Conservation (phyloP, 2,113 vertebrate genomes). For the Microtus richardsoni region DNA sequence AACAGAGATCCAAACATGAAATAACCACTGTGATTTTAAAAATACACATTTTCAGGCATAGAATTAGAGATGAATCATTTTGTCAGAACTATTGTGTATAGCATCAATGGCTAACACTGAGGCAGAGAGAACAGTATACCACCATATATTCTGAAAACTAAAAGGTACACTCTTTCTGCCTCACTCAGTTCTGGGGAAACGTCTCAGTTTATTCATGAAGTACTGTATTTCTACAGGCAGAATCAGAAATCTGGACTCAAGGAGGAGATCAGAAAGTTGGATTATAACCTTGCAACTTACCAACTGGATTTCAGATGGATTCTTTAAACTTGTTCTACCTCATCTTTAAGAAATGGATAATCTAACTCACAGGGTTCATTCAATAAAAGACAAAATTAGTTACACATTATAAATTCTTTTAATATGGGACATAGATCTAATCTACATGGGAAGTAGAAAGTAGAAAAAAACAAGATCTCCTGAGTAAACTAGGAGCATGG, state of each 20-base stretch:
- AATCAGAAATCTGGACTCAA: background rate
- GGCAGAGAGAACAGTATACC: background rate
- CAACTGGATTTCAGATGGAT: background rate
- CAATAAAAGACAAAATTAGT: background rate
- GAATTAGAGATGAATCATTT: background rate
- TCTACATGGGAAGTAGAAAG: too few relatives aligned
- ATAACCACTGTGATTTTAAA: background rate
- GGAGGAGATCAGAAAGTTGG: too few relatives aligned
- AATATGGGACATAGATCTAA: too few relatives aligned
- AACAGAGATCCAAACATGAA: background rate
- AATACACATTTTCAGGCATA: background rate
- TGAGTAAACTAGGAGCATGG: too few relatives aligned
- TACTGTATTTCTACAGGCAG: background rate
- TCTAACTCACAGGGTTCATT: background rate
- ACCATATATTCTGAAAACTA: background rate
- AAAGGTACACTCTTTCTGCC: background rate
- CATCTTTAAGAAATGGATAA: background rate
- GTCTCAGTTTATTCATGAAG: background rate
- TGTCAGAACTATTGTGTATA: background rate
- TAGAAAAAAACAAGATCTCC: too few relatives aligned
- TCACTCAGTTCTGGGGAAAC: background rate
- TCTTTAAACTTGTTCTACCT: background rate
- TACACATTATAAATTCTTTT: background rate
- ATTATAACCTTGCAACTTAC: background rate
- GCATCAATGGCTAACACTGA: background rate